Base-by-base conservation (phyloP, 2,888 invertebrate genomes). In the Omphaloscelis lunosa region DNA sequence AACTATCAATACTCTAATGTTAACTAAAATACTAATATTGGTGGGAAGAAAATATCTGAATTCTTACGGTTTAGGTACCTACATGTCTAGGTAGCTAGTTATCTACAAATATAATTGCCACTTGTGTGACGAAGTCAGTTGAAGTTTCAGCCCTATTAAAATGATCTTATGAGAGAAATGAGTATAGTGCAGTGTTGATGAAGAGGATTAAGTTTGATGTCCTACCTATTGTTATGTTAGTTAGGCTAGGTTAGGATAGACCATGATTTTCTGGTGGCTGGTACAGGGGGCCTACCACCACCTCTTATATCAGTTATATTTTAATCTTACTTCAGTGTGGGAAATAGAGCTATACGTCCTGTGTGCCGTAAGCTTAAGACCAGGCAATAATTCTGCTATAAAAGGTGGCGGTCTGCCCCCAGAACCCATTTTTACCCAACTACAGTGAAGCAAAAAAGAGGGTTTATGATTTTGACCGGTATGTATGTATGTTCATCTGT, bases 1-100 rank as follows among this genome's bases (percentile, higher is more conserved):
- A 63, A 81, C 71, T 67, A 63, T 70, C 53, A 48, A 48, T 63
- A 27, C 11, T 34, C n/a, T 39, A 15, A 62, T 62, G 8, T 6
- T 72, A 51, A 51, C 23, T 51, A 51, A 23, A 51, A 51, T 51
- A 51, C 23, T 51, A 51, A 51, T 51, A 8, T 23, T 51, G 23
- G 51, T 51, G 39, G 8, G 17, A 29, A 61, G 51, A 41, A 48
- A 67, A 29, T 53, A 41, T 29, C 3, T 27, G 7, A 23, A 29
- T 27, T 23, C 5, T 20, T 5, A 29, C 23, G 53, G 51, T 23
- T 53, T 53, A 53, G 23, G 23, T 8, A 23, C 6, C 23, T n/a
- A 29, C 29, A 29, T 29, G 17, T 66, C 5, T 9, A 66, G 29
- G 1, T 17, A 34, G 51, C 11, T 51, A 20, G 51, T 51, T 51